Base-by-base conservation (phyloP, 2,797 vertebrate genomes). In the Crocidura indochinensis region DNA sequence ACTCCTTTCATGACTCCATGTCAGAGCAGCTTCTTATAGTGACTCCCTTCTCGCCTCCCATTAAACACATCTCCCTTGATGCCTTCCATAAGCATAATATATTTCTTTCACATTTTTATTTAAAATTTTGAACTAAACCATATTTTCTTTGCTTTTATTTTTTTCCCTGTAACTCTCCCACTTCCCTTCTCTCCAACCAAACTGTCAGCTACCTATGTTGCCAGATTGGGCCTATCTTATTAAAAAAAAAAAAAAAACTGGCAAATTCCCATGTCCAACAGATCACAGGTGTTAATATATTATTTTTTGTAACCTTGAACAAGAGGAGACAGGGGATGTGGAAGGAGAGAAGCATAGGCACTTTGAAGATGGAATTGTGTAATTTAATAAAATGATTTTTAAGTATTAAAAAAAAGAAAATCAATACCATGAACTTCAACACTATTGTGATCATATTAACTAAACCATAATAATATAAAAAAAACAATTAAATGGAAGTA, bases 81-180 rank as follows among this genome's bases (percentile, higher is more conserved):
- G 5, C 19, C 56, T 60, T 60, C n/a, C n/a, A 29, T 14, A 24
- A 60, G 53, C 1, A 0, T 7, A n/a, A 51, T 2, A 4, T 73
- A 77, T 38, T 80, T 51, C 73, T 72, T 47, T 85, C 68, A 60
- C 38, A 47, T 60, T 76, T 89, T 27, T 62, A 46, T 24, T 83
- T 62, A 79, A 53, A 6, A 2, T 22, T 77, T 64, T 71, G 38
- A 86, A 46, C 12, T 62, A 8, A 9, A 27, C 53, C 20, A 8
- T 73, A 27, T 22, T 53, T 80, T 85, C 65, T 46, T 74, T 8
- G 56, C 67, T 88, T 60, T 60, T 60, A 19, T 6, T 6, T 88
- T 46, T 51, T 64, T 71, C 65, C 65, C 47, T 62, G 2, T 8
- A 27, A 49, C 47, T 56, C 1, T 72, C n/a, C 82, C 14, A 65